These are phyloP conservation scores for Phallusia fumigata DNA, from an alignment of 23 tunicate species.

Conservation along the genomic window DNA sequence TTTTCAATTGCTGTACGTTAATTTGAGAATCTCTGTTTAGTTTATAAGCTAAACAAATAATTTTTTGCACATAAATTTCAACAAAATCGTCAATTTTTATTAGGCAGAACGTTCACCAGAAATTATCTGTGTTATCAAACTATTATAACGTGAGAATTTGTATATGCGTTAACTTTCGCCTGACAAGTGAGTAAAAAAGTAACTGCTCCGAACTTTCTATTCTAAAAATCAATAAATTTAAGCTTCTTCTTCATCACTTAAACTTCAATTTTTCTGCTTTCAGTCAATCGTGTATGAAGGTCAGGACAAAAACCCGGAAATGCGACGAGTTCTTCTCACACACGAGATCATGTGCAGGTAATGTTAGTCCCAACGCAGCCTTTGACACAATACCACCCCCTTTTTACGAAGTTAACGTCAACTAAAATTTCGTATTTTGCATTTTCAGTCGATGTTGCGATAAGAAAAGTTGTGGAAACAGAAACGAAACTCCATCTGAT, in stretches of 20 bases:
- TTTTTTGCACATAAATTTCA: no score
- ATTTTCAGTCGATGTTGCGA: slow-evolving; percentile 96
- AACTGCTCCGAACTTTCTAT: no score
- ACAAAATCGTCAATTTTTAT: no score
- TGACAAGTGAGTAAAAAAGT: no score
- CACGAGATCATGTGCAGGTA: slow-evolving; percentile 99
- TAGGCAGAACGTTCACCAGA: no score
- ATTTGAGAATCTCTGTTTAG: no score
- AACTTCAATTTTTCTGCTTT: background rate
- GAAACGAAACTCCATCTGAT: slow-evolving; percentile 99
- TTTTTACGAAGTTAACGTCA: background rate
- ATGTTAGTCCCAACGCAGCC: background rate
- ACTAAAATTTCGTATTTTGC: background rate
- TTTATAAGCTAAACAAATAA: no score
- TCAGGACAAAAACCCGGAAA: slow-evolving; percentile 99
- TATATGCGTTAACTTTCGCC: no score
- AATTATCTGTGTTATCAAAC: no score
- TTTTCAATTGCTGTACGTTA: background rate
- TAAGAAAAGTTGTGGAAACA: slow-evolving; percentile 97
- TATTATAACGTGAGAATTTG: no score
- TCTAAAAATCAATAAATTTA: no score
- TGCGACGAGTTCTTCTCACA: slow-evolving; percentile 96
- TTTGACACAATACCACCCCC: background rate
- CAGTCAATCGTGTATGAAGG: slow-evolving; percentile 96
- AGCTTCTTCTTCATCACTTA: background rate